phyloP scores from a whole-genome alignment of 2,888 invertebrate genomes.

The Disparrhopalites patrizii region DNA sequence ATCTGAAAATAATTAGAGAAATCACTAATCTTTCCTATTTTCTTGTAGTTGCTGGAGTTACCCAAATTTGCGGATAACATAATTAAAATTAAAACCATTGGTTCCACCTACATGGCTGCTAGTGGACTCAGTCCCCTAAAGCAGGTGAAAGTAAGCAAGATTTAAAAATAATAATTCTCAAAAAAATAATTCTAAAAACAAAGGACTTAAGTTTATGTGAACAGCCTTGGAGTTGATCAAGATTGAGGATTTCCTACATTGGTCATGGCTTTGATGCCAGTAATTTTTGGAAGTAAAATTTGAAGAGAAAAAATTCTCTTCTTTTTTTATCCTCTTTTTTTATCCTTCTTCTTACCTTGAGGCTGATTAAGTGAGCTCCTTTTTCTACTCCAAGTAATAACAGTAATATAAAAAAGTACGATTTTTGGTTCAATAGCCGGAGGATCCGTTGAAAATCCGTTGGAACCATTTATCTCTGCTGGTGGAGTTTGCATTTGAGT shows the following conservation, averaged over 20 bases:
- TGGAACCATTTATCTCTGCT: constrained; percentile 81
- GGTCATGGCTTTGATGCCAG: no score
- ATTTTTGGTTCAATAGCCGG: constrained; percentile 54
- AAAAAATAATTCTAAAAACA: no score
- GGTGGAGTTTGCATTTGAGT: constrained; percentile 84
- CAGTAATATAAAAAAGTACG: constrained; percentile 12
- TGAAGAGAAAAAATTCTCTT: no score
- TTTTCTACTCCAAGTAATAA: constrained; percentile 7
- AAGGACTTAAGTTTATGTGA: no score
- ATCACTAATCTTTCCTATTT: constrained; percentile 38
- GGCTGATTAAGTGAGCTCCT: background rate
- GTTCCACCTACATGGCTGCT: constrained; percentile 94
- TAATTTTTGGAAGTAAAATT: no score
- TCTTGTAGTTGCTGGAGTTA: constrained; percentile 71
- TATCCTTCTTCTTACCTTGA: no score
- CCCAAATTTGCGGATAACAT: constrained; percentile 77
- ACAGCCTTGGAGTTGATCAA: no score
- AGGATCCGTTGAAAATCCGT: constrained; percentile 67
- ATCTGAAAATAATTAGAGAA: no score
- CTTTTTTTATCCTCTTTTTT: no score
- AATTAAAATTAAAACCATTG: constrained; percentile 91
- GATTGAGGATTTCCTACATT: no score
- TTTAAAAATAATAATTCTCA: no score
- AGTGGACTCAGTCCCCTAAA: constrained; percentile 80
- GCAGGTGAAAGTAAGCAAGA: constrained; percentile 57